Evolutionary conservation across 1,140 invertebrate species (phyloP), one percentile per base, ranked within the genome.

Genomic region (Aphelenchoides besseyi): DNA sequence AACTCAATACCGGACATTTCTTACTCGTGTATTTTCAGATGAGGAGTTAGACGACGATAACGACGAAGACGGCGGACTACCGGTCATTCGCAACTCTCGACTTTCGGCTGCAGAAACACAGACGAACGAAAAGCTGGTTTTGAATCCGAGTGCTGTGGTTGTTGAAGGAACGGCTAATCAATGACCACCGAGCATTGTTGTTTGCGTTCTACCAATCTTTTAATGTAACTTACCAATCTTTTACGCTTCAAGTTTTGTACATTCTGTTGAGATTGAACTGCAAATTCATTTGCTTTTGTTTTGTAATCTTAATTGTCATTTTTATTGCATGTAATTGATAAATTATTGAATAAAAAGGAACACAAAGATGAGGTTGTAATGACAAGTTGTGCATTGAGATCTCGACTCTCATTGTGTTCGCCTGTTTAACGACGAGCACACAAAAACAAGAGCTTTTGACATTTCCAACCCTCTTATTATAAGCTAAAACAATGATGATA

Each of bases 11-110:
- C n/a, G n/a, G n/a, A n/a, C n/a, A n/a, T n/a, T n/a, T n/a, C n/a
- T n/a, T n/a, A n/a, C n/a, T n/a, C n/a, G n/a, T n/a, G n/a, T n/a
- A n/a, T n/a, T n/a, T n/a, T n/a, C n/a, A n/a, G n/a, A n/a, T n/a
- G n/a, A 16, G 36, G 63, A 66, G 30, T 53, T 66, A 12, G 48
- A 66, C 36, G 63, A 33, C 12, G 63, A 66, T 16, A 32, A 66
- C 36, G 63, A 66, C 2, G 32, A 35, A 0, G 63, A 41, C 2
- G 63, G 36, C 16, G 63, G 5, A 12, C 41, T 12, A 23, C 41
- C 41, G 12, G 41, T 23, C 41, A 23, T 48, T 23, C 55, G 55
- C 5, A 59, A 12, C 55, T 8, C 5, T 8, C 5, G 55, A 28
- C 55, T 8, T 8, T 59, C 55, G 55, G 23, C 55, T 5, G 55